These are phyloP conservation scores for Piaya cayana DNA, from an alignment of 2,113 vertebrate genomes.

Conservation along the genomic window DNA sequence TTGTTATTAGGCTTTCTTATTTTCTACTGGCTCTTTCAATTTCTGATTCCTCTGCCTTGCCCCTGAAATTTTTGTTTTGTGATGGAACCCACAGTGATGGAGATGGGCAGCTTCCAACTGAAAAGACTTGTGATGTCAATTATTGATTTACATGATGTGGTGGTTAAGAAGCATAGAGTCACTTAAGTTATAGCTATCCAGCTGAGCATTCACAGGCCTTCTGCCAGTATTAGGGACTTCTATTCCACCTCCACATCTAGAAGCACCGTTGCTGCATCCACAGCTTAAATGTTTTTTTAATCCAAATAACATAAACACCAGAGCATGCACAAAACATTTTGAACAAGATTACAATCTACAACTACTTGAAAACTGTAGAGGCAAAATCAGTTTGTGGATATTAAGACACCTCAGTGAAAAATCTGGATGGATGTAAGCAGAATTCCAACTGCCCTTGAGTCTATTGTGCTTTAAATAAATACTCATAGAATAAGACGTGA, in stretches of 20 bases:
- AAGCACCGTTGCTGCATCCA: not conserved
- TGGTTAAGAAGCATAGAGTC: not conserved
- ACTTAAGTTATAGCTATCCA: not conserved
- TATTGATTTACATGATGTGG: not conserved
- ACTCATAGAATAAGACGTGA: not conserved
- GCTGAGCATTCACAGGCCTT: not conserved
- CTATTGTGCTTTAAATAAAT: not conserved
- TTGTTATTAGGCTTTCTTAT: not conserved
- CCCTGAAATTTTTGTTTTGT: constrained; percentile 38
- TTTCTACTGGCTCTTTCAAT: not conserved
- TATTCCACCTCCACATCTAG: not conserved
- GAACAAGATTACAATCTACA: not conserved
- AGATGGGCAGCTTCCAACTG: constrained; percentile 68
- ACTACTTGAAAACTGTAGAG: not conserved
- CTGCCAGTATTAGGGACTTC: not conserved
- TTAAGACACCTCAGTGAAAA: not conserved
- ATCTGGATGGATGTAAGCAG: not conserved
- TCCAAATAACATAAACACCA: not conserved
- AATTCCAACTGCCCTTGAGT: not conserved
- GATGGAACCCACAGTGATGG: constrained; percentile 60
- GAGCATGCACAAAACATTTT: not conserved
- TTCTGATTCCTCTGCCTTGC: not conserved
- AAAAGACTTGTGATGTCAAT: constrained; percentile 57
- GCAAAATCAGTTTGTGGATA: not conserved
- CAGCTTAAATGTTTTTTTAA: not conserved